Evolutionary conservation across 2,888 invertebrate species (phyloP), one percentile per base, ranked within the genome.

Genomic region (Hirudinaria manillensis): DNA sequence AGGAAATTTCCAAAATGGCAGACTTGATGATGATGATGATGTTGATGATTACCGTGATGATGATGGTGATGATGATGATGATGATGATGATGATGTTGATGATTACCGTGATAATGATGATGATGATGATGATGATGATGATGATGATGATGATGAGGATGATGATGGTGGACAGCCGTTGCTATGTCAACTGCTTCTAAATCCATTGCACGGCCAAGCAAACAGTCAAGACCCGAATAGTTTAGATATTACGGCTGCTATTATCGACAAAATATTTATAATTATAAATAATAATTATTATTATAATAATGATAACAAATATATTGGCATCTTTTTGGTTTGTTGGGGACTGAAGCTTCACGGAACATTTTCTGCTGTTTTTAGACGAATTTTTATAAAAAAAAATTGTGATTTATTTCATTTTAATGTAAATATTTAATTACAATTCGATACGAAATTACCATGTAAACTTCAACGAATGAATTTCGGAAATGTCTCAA

Each of bases 161-260:
- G 0, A 89, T 99, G 74, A 87, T 92, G 24, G 91, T 94, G n/a
- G 94, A 98, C 82, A 98, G 98, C 76, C 98, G 96, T 82, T 91
- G 93, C 77, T 92, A 99, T 2, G 88, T 99, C 80, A 99, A 99
- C 4, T 99, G 99, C 86, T 99, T 99, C 10, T 99, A 99, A 85
- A 99, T 99, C 0, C 99, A 99, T 3, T 99, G 99, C 89, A 99
- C 86, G 99, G 99, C 74, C 99, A 99, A 84, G 99, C 99, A 99
- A 95, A 98, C 87, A 91, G 98, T 80, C 6, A 45, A 45, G 45
- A 55, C 55, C 32, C 16, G 6, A 16, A 1, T 29, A 29, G 65
- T 19, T 65, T 32, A 65, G 32, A 29, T 2, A 68, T 24, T 68
- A 34, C 7, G n/a, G 36, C 34, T 32, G 38, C 16, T 2, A 32